Evolutionary conservation across 2,113 vertebrate genomes (phyloP).

Genomic region (Lepus timidus): DNA sequence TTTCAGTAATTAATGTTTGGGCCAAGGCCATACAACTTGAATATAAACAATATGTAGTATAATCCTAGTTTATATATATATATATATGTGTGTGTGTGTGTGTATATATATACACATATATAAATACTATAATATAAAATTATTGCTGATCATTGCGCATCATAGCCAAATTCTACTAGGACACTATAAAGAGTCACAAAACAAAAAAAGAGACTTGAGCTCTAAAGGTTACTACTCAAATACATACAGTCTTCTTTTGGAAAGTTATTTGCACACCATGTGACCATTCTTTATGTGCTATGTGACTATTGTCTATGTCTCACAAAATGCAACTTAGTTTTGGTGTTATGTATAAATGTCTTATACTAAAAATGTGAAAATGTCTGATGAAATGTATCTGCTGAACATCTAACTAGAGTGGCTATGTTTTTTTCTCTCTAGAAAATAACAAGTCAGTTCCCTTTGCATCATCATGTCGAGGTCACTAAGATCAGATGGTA

Average conservation of each 20-base stretch:
- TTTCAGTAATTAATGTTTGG: neutral
- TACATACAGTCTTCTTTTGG: conserved; percentile 1
- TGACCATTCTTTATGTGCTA: neutral
- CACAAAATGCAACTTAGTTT: neutral
- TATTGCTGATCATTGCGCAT: conserved; percentile 24
- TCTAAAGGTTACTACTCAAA: conserved; percentile 27
- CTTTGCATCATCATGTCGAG: neutral
- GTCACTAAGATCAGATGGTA: neutral
- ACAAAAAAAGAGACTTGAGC: neutral
- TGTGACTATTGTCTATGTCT: conserved; percentile 13
- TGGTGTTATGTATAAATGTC: conserved; percentile 1
- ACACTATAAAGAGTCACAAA: neutral
- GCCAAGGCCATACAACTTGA: neutral
- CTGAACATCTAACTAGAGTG: neutral
- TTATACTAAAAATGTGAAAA: neutral
- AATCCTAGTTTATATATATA: no score
- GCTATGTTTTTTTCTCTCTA: neutral
- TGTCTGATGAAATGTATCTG: neutral
- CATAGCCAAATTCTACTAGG: neutral
- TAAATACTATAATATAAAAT: neutral
- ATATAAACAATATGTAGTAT: neutral
- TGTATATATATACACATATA: no score
- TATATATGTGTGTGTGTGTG: no score
- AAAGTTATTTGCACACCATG: neutral
- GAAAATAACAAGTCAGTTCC: neutral